Evolutionary conservation across 2,113 vertebrate genomes (phyloP).

Genomic region (Lanius collurio): DNA sequence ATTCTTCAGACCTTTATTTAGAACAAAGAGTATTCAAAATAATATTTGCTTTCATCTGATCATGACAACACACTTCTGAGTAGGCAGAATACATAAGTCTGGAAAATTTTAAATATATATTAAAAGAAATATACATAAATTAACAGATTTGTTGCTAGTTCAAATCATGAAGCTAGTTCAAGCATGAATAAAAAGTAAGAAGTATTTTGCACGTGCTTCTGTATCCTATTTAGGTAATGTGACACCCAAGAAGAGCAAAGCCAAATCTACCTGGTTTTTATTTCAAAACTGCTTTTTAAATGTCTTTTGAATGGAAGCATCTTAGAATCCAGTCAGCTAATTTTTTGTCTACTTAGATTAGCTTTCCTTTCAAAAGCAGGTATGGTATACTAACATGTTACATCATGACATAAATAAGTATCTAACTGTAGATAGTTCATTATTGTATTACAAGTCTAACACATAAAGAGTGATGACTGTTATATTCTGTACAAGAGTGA

Average conservation of each 20-base stretch:
- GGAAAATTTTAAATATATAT: not conserved
- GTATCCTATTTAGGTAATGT: not conserved
- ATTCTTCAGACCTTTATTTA: not conserved
- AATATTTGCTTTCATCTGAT: not conserved
- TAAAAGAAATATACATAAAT: not conserved
- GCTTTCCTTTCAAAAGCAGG: not conserved
- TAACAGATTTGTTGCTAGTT: not conserved
- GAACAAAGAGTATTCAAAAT: not conserved
- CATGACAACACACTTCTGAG: not conserved
- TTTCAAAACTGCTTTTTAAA: not conserved
- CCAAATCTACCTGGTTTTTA: rapidly evolving
- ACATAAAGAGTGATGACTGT: not conserved
- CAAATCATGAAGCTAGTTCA: not conserved
- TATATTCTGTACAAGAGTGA: not conserved
- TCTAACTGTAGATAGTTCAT: not conserved
- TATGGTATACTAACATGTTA: not conserved
- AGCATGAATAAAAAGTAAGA: not conserved
- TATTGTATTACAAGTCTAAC: not conserved
- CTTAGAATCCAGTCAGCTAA: not conserved
- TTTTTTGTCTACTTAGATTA: not conserved
- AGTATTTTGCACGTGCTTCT: not conserved
- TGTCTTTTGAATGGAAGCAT: not conserved
- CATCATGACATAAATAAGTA: not conserved
- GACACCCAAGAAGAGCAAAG: not conserved
- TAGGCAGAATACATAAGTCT: not conserved